These are phyloP conservation scores for Cephus cinctus DNA, from an alignment of 1,140 invertebrate species.

Conservation along the genomic window DNA sequence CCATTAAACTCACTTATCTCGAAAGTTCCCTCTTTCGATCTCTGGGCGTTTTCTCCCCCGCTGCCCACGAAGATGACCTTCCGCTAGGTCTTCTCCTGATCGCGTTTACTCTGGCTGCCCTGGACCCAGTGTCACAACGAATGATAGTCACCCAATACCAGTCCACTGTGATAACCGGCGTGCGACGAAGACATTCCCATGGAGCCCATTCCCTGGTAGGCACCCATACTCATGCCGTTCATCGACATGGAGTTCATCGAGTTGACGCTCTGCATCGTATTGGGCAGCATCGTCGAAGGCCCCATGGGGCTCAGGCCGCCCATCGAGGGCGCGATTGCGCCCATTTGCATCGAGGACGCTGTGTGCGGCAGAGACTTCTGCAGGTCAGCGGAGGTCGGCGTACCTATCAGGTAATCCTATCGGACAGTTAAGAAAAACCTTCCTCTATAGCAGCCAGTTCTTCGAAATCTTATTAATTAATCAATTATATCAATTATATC, in stretches of 20 bases:
- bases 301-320: conserved; percentile 52
- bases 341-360: conserved; percentile 55
- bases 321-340: conserved; percentile 51
- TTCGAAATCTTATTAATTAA: no score
- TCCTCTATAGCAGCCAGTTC: no score
- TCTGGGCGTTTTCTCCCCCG: no score
- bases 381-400: conserved; percentile 48
- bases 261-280: conserved; percentile 51
- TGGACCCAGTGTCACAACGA: conserved; percentile 56
- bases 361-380: conserved; percentile 53
- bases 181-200: conserved; percentile 52
- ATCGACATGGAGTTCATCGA: conserved; percentile 55
- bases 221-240: conserved; percentile 54
- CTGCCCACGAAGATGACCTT: conserved; percentile 6
- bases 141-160: conserved; percentile 53
- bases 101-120: conserved; percentile 44
- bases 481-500: no score
- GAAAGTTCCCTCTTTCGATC: no score
- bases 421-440: conserved; percentile 9
- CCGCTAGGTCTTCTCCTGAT: conserved; percentile 48
- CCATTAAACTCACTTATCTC: background rate
- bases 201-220: conserved; percentile 48
- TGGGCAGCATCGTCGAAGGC: conserved; percentile 48
- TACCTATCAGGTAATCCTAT: conserved; percentile 51
- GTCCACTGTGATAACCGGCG: conserved; percentile 49